Evolutionary conservation across 2,888 invertebrate species (phyloP).

Genomic region (Nebria salina): DNA sequence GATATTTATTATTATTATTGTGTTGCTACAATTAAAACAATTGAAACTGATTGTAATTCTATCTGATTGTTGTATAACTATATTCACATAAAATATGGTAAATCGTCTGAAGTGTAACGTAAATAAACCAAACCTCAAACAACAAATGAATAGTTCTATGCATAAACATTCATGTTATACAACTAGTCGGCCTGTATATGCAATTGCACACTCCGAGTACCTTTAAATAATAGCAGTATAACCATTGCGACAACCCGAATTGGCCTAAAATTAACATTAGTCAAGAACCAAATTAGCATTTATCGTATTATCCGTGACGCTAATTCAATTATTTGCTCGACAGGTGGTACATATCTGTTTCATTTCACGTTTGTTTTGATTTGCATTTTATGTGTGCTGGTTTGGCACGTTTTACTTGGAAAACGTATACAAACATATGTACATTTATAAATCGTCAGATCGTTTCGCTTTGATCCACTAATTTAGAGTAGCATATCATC

Average conservation of each 20-base stretch:
- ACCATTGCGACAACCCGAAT: neutral
- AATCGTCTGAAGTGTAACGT: neutral
- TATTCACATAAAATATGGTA: neutral
- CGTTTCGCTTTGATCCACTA: neutral
- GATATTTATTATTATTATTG: too few relatives aligned
- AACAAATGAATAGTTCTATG: neutral
- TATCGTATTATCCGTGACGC: neutral
- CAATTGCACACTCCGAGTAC: neutral
- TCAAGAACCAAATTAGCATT: neutral
- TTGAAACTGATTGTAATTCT: neutral
- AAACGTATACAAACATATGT: neutral
- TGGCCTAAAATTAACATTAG: neutral
- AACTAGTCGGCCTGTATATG: neutral
- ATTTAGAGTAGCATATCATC: neutral
- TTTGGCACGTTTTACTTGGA: neutral
- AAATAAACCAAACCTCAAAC: neutral
- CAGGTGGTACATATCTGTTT: slow-evolving; percentile 1
- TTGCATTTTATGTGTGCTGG: neutral
- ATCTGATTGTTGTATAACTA: neutral
- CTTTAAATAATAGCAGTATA: neutral
- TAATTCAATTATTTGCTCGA: neutral
- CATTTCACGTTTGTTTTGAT: slow-evolving; percentile 1
- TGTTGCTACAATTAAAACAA: neutral
- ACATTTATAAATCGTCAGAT: neutral
- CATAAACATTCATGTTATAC: neutral